These are phyloP conservation scores for Halocaridina rubra DNA, from an alignment of 2,888 invertebrate genomes.

Conservation along the genomic window DNA sequence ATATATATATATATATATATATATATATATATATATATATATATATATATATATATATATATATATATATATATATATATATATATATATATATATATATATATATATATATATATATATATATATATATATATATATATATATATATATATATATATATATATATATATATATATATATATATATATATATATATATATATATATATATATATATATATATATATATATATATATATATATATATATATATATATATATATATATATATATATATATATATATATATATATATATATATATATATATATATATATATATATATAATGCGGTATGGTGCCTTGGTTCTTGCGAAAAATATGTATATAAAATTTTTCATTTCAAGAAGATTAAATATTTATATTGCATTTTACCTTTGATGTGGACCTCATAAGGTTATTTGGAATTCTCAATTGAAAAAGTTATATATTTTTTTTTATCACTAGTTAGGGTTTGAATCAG, in stretches of 20 bases:
- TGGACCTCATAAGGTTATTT: no score
- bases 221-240: slow-evolving; percentile 11
- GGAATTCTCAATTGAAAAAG: no score
- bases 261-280: background rate
- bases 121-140: background rate
- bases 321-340: no score
- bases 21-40: background rate
- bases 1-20: slow-evolving; percentile 36
- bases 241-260: background rate
- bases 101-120: background rate
- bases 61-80: background rate
- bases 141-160: background rate
- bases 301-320: no score
- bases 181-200: slow-evolving; percentile 16
- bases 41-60: background rate
- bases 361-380: no score
- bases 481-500: no score
- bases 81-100: background rate
- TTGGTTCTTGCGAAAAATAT: no score
- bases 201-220: slow-evolving; percentile 25
- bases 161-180: slow-evolving; percentile 19
- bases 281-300: slow-evolving; percentile 5
- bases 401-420: no score
- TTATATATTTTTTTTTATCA: no score
- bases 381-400: no score